Evolutionary conservation across 1,140 invertebrate genomes (phyloP).

Genomic region (Zaprionus kolodkinae): DNA sequence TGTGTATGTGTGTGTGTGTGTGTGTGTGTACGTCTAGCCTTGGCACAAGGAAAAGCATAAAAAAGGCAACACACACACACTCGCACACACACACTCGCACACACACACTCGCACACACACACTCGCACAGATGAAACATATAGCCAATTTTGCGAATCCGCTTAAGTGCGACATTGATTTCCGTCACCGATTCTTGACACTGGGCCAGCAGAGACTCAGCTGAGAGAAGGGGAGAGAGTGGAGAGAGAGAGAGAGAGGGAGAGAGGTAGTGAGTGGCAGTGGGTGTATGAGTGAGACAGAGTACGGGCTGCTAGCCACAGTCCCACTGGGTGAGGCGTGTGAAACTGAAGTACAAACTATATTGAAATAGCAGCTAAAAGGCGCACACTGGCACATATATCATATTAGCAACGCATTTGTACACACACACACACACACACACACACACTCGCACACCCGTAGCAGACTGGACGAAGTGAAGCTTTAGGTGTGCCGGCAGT

Average conservation of each 20-base stretch:
- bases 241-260: not conserved
- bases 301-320: not conserved
- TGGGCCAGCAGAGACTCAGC: slow-evolving; percentile 43
- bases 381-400: slow-evolving; percentile 16
- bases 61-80: slow-evolving; percentile 17
- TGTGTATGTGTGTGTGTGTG: slow-evolving; percentile 20
- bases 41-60: slow-evolving; percentile 27
- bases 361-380: slow-evolving; percentile 51
- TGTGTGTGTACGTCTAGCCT: slow-evolving; percentile 41
- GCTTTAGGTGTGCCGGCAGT: slow-evolving; percentile 40
- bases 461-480: slow-evolving; percentile 18
- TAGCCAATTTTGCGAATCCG: slow-evolving; percentile 80
- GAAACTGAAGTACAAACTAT: slow-evolving; percentile 45
- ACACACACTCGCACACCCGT: not conserved
- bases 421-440: slow-evolving; percentile 4
- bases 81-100: not conserved
- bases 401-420: slow-evolving; percentile 35
- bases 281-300: slow-evolving; percentile 6
- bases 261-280: not conserved
- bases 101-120: slow-evolving; percentile 2
- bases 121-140: slow-evolving; percentile 58
- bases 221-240: slow-evolving; percentile 1
- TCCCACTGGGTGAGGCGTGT: slow-evolving; percentile 17
- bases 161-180: slow-evolving; percentile 82
- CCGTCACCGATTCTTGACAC: slow-evolving; percentile 72